Evolutionary conservation across 1,140 invertebrate species (phyloP), one percentile per base, ranked within the genome.

Genomic region (Hypsibius dujardini): DNA sequence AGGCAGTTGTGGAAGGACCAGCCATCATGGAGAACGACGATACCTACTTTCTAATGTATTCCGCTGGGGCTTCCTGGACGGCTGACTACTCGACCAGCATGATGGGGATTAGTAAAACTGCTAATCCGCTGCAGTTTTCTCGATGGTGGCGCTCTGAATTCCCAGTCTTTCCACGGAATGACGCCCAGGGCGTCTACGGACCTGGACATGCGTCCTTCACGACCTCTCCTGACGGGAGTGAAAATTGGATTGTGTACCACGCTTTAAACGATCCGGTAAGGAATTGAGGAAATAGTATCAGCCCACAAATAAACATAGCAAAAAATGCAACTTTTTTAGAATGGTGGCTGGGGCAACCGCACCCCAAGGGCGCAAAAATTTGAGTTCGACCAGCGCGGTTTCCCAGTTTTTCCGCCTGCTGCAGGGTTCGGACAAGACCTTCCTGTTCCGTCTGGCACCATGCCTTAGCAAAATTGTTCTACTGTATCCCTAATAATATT

Each of bases 31-130:
- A 56, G 50, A 56, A 7, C 7, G n/a, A 56, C 50, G 50, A 56
- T 56, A 56, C 50, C 50, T 56, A 56, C 50, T 56, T 7, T n/a
- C 50, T 56, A n/a, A 56, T 56, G 50, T 56, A 56, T n/a, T 56
- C 50, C 50, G 50, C 50, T 56, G 50, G 50, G 50, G 50, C 50
- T n/a, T 56, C 50, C 7, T 56, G 50, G 50, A 56, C 50, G 7
- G n/a, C n/a, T 7, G 7, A 56, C 50, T 56, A 56, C 50, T 7
- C 7, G 7, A 56, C 50, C n/a, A 56, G 50, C 50, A n/a, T 56
- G 7, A 56, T 56, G 50, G 50, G 50, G 7, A 7, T 56, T n/a
- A 56, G n/a, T n/a, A n/a, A 7, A 56, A 7, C 7, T 7, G 7
- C 50, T n/a, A n/a, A 56, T n/a, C 50, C 50, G 50, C 50, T 56